Evolutionary conservation across 1,140 invertebrate species (phyloP), one percentile per base, ranked within the genome.

Genomic region (Pogonus chalceus): DNA sequence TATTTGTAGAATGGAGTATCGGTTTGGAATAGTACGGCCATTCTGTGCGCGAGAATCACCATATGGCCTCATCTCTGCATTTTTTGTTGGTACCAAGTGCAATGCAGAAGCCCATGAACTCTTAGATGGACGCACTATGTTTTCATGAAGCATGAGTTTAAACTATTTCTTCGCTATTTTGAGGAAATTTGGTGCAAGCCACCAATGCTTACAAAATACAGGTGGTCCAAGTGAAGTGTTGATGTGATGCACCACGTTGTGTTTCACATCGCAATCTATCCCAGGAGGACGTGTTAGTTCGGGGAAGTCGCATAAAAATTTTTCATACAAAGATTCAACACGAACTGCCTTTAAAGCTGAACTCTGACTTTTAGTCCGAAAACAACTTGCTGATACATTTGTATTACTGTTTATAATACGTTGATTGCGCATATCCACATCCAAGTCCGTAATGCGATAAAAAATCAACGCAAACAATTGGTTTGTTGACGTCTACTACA

Each of bases 41-140:
- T 79, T 79, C 2, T 77, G 57, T 22, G 52, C 26, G 20, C 73
- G 48, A 54, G 69, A 76, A 59, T 78, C 74, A 3, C 74, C 56
- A 58, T 72, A 77, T 21, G 74, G 62, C 10, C 74, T 56, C 9
- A 60, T 52, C 0, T 49, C 51, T 2, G 68, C 69, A 58, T 76
- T 68, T 51, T 67, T 67, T 56, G 76, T 75, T 4, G 51, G 52
- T 0, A 65, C 64, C 7, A 72, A 39, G 1, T 72, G 64, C 2
- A 72, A 58, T 4, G 68, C 68, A 0, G 62, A 60, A 9, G 65
- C 57, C 63, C 65, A 77, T 1, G 71, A 67, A n/a, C n/a, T n/a
- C n/a, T n/a, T n/a, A n/a, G n/a, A n/a, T 35, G 31, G 31, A n/a
- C 31, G 31, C 9, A 9, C n/a, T 35, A 35, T 9, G 9, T 9